phyloP scores from a whole-genome alignment of 2,888 invertebrate genomes.

The Augochlorella aurata region DNA sequence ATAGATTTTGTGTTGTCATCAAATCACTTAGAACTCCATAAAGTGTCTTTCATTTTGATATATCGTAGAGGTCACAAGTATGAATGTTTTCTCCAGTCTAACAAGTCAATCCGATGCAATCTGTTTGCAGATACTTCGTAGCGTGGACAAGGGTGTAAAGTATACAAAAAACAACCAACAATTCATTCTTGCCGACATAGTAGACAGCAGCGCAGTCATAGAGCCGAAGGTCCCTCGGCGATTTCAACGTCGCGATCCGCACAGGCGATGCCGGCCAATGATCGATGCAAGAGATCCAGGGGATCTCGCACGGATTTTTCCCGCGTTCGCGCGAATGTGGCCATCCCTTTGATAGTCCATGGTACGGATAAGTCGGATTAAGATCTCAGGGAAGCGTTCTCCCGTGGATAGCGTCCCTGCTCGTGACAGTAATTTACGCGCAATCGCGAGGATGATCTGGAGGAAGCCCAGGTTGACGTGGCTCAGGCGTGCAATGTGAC shows the following conservation, averaged over 20 bases:
- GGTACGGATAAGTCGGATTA: conserved; percentile 52
- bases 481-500: conserved; percentile 17
- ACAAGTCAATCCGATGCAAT: too few species aligned
- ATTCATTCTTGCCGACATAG: neutral
- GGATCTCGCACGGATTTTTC: neutral
- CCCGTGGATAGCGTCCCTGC: conserved; percentile 1
- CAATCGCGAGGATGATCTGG: conserved; percentile 50
- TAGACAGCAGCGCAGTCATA: neutral
- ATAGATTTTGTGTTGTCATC: too few species aligned
- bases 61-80: too few species aligned
- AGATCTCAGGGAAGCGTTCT: conserved; percentile 41
- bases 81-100: too few species aligned
- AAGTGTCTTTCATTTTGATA: too few species aligned
- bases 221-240: neutral
- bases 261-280: conserved; percentile 6
- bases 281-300: neutral
- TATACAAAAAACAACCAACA: neutral
- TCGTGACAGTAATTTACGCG: conserved; percentile 57
- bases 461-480: conserved; percentile 25
- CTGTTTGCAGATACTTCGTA: neutral
- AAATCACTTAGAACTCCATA: too few species aligned
- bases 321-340: neutral
- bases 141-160: neutral
- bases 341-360: neutral
- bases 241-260: conserved; percentile 16